Evolutionary conservation across 2,888 invertebrate genomes (phyloP), one percentile per base, ranked within the genome.

Genomic region (Chesias legatella): DNA sequence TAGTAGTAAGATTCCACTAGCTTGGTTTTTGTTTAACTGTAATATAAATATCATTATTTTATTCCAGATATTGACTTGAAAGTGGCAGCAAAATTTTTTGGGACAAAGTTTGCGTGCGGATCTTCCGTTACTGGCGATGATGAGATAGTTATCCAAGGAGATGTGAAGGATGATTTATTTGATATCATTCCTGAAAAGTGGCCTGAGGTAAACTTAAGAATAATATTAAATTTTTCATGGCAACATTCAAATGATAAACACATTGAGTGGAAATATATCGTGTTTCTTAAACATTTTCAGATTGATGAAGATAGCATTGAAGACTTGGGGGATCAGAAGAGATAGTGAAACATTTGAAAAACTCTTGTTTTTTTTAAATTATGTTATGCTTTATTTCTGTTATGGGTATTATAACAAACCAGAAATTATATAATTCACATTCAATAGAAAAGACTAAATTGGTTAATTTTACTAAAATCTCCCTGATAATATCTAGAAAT

Each of bases 81-180:
- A 88, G 96, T 96, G 51, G 99, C 99, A 37, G 95, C 98, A 20
- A 99, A 99, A 79, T 97, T 96, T 77, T 99, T 99, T 88, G 97
- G 98, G 25, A 95, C 96, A 41, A 97, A 95, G 81, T 99, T 99
- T 89, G 98, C 99, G 3, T 99, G 99, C 84, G 99, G 99, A n/a
- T 97, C 98, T 5, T 99, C 99, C 6, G 98, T 99, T 1, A 98
- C 98, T 20, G 98, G 98, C 4, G 97, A 98, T 57, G 99, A 99
- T 90, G 99, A 99, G 85, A 99, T 99, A 71, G 99, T 99, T 29
- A 98, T 99, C 71, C 99, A 99, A 82, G 99, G 98, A 37, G 98
- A 99, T 86, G 98, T 99, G 0, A 98, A 99, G 82, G 98, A 99
- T 89, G 99, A 99, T 63, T 88, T 99, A 11, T 97, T 98, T 83